phyloP scores from a whole-genome alignment of 2,888 invertebrate species.

The Eupithecia dodoneata region DNA sequence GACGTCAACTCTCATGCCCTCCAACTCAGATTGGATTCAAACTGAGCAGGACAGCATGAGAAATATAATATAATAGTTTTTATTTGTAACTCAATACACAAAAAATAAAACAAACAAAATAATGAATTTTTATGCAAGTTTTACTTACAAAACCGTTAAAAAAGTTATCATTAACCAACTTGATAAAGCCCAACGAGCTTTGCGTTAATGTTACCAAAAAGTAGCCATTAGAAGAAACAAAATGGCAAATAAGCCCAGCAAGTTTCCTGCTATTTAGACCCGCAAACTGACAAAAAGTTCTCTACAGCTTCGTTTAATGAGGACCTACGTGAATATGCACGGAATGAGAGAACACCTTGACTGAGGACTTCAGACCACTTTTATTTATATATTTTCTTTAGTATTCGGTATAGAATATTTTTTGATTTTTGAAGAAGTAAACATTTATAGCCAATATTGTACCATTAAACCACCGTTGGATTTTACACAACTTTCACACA shows the following conservation, averaged over 20 bases:
- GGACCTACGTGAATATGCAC: slow-evolving; percentile 60
- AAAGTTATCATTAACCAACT: neutral
- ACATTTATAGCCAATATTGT: no score
- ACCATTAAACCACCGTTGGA: no score
- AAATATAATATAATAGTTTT: no score
- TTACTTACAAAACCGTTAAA: neutral
- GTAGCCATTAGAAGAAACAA: slow-evolving; percentile 46
- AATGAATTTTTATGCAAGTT: no score
- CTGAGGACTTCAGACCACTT: slow-evolving; percentile 34
- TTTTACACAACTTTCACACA: no score
- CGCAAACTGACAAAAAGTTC: slow-evolving; percentile 65
- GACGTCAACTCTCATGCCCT: no score
- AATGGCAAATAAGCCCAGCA: slow-evolving; percentile 46
- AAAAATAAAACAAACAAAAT: no score
- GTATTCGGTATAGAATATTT: neutral
- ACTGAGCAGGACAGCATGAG: no score
- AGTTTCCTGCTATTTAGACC: slow-evolving; percentile 59
- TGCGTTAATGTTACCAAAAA: slow-evolving; percentile 21
- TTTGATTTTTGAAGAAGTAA: no score
- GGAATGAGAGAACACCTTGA: slow-evolving; percentile 49
- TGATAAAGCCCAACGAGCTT: neutral
- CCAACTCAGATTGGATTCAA: no score
- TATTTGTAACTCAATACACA: no score
- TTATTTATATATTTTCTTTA: neutral
- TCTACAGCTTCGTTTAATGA: slow-evolving; percentile 67